These are phyloP conservation scores for Xanthia icteritia DNA, from an alignment of 2,888 invertebrate species.

Conservation along the genomic window DNA sequence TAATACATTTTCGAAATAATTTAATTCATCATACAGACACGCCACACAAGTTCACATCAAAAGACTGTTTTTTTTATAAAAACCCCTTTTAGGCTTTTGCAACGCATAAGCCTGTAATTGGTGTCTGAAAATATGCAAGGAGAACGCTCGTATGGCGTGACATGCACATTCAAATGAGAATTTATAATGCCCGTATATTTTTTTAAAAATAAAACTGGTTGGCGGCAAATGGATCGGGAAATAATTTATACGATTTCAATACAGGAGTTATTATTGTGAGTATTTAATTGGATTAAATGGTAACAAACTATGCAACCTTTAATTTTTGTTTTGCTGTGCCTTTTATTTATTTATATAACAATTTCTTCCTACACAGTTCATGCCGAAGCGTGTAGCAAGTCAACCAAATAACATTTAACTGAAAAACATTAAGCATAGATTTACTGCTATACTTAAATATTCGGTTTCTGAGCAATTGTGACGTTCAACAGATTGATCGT, in stretches of 20 bases:
- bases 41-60: constrained; percentile 39
- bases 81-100: constrained; percentile 36
- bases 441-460: too few species aligned
- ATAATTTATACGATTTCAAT: constrained; percentile 26
- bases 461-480: too few species aligned
- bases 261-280: constrained; percentile 4
- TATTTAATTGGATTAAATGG: neutral
- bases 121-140: constrained; percentile 51
- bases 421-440: too few species aligned
- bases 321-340: neutral
- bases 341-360: too few species aligned
- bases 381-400: too few species aligned
- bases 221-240: constrained; percentile 5
- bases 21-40: constrained; percentile 37
- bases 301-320: neutral
- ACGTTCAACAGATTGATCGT: too few species aligned
- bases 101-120: constrained; percentile 59
- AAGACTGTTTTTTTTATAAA: constrained; percentile 39
- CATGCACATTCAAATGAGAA: constrained; percentile 46
- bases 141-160: constrained; percentile 24
- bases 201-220: constrained; percentile 25
- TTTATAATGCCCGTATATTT: constrained; percentile 36
- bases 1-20: constrained; percentile 26
- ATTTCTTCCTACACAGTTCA: too few species aligned
- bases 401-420: too few species aligned